Base-by-base conservation (phyloP, 2,113 vertebrate genomes). In the Hoplias malabaricus region DNA sequence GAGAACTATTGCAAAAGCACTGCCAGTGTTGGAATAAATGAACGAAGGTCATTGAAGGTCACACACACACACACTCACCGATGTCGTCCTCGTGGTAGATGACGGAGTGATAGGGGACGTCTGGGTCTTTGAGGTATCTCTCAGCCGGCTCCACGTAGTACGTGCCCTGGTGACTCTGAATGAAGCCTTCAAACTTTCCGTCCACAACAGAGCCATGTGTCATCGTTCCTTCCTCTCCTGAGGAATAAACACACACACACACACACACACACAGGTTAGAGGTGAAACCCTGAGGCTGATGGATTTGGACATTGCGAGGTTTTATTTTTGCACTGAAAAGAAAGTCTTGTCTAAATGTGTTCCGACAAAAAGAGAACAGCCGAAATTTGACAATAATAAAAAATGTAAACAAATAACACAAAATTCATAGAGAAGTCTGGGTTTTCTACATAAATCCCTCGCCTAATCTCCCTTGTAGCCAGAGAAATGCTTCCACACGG, bases 41-140 rank as follows among this genome's bases (percentile, higher is more conserved):
- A n/a, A n/a, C n/a, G n/a, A n/a, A n/a, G n/a, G n/a, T n/a, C n/a
- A n/a, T n/a, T n/a, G n/a, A n/a, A n/a, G n/a, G n/a, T 5, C 40
- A 68, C 29, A 38, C 7, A 53, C 53, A 48, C 61, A 65, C 38
- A 25, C 82, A 95, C 96, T 96, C 89, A 99, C 98, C 84, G 67
- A 99, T 94, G 87, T 99, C 96, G 84, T 97, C 94, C 89, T 99
- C 97, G 36, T 98, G 98, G 90, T 99, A 99, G 84, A 99, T 99
- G 89, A 99, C 91, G 13, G 98, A 99, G 82, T 99, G 98, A 89
- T 95, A 98, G 3, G 94, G 91, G 3, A 93, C 86, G 19, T 86
- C 87, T 84, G 84, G 89, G 80, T 93, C 92, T 88, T 93, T 91
- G 69, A 97, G 90, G 83, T 98, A 99, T 90, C 98, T 93, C 85